Base-by-base conservation (phyloP, 1,140 invertebrate genomes). In the Drosophila santomea region DNA sequence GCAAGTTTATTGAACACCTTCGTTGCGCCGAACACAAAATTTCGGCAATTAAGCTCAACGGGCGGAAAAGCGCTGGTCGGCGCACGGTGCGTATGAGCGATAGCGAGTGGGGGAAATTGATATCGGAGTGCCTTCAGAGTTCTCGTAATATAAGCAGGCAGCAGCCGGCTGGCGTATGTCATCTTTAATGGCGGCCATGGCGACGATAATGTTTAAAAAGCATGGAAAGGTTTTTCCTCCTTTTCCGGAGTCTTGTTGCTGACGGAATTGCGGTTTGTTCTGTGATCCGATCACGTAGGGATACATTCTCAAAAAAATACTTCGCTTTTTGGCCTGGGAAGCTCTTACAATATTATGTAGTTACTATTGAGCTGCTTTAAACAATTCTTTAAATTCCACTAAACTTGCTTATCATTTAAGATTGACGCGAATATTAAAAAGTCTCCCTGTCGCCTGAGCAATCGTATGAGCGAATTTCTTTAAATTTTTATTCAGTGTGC, bases 121-220 rank as follows among this genome's bases (percentile, higher is more conserved):
- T 72, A 86, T 58, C 64, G 74, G 74, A 88, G 82, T 86, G 85
- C 75, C 72, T 76, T 58, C 38, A 55, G 72, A 71, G 68, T 50
- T 15, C 68, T 55, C 62, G 73, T 77, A 86, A 88, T 88, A 63
- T 86, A 76, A 69, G 75, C 83, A 86, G 83, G 83, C 83, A 83
- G 83, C 83, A 79, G 67, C 69, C 74, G 84, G 83, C 83, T 88
- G 79, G 75, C 83, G 67, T 86, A 83, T 86, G 83, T 79, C 67
- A 78, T 55, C 62, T 72, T 86, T 88, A 83, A 88, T 88, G 84
- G 83, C 79, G 51, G 63, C 75, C 62, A 51, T 86, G 83, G 79
- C 83, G 84, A 79, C 84, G 56, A 43, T 36, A 20, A 36, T 36
- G 38, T 32, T 35, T 14, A 20, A 47, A 50, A 66, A 36, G 43